These are phyloP conservation scores for Cheilosia scutellata DNA, from an alignment of 2,888 invertebrate genomes.

Conservation along the genomic window DNA sequence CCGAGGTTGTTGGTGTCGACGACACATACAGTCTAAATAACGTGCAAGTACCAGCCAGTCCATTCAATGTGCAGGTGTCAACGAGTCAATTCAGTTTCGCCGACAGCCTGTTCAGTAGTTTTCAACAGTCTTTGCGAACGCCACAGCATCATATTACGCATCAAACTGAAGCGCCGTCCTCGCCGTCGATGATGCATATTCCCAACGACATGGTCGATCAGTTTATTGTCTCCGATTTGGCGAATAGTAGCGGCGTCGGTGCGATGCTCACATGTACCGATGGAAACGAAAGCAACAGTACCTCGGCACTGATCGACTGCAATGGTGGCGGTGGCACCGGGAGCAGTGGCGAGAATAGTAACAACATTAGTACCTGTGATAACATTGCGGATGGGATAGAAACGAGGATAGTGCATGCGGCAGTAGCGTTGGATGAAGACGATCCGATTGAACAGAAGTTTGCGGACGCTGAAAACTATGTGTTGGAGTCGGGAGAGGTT, in stretches of 20 bases:
- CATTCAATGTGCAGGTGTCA: conserved; percentile 15
- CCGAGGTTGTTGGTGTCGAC: conserved; percentile 52
- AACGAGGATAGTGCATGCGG: conserved; percentile 65
- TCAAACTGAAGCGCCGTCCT: conserved; percentile 57
- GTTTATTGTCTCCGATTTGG: conserved; percentile 74
- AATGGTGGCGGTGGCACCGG: conserved; percentile 63
- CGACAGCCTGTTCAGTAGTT: conserved; percentile 63
- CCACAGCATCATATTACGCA: conserved; percentile 69
- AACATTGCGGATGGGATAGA: conserved; percentile 79
- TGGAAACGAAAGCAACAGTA: conserved; percentile 78
- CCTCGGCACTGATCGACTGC: conserved; percentile 83
- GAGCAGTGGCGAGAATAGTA: conserved; percentile 69
- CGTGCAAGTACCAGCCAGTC: conserved; percentile 31
- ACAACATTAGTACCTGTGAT: conserved; percentile 83
- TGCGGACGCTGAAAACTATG: conserved; percentile 92
- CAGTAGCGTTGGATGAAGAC: conserved; percentile 82
- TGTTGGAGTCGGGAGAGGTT: conserved; percentile 88
- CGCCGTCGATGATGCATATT: conserved; percentile 56
- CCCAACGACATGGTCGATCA: conserved; percentile 69
- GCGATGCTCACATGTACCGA: conserved; percentile 77
- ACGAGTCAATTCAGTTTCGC: conserved; percentile 58
- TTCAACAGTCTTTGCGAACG: conserved; percentile 61
- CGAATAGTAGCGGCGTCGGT: conserved; percentile 79
- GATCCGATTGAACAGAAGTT: conserved; percentile 88
- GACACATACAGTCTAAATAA: conserved; percentile 38